Evolutionary conservation across 1,140 invertebrate species (phyloP).

Genomic region (Cydia pomonella): DNA sequence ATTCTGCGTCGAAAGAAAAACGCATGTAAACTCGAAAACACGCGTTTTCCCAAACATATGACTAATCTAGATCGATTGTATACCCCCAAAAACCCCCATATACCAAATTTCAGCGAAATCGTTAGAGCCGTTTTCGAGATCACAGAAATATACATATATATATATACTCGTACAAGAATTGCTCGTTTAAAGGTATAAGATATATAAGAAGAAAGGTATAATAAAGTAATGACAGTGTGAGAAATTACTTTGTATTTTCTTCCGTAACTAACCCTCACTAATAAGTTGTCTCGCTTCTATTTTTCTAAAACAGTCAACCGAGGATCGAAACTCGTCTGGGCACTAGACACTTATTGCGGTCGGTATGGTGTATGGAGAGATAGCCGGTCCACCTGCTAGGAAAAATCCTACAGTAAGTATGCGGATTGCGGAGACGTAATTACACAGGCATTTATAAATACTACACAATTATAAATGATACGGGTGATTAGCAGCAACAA

Average conservation of each 20-base stretch:
- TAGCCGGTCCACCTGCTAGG: slow-evolving; percentile 11
- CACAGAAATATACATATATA: too few species aligned
- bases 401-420: background rate
- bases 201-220: too few species aligned
- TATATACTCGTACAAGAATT: too few species aligned
- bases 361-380: slow-evolving; percentile 23
- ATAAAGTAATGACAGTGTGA: background rate
- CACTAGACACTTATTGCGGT: slow-evolving; percentile 8
- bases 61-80: too few species aligned
- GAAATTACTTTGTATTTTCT: slow-evolving; percentile 9
- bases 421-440: slow-evolving; percentile 3
- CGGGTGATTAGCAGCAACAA: background rate
- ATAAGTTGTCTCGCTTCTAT: background rate
- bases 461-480: background rate
- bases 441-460: background rate
- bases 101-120: too few species aligned
- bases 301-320: slow-evolving; percentile 2
- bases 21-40: too few species aligned
- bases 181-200: too few species aligned
- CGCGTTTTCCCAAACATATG: too few species aligned
- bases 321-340: slow-evolving; percentile 28
- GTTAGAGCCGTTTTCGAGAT: too few species aligned
- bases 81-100: too few species aligned
- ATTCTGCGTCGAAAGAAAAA: too few species aligned
- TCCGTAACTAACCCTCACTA: slow-evolving; percentile 1